Evolutionary conservation across 2,888 invertebrate genomes (phyloP).

Genomic region (Cryptophagus acutangulus): DNA sequence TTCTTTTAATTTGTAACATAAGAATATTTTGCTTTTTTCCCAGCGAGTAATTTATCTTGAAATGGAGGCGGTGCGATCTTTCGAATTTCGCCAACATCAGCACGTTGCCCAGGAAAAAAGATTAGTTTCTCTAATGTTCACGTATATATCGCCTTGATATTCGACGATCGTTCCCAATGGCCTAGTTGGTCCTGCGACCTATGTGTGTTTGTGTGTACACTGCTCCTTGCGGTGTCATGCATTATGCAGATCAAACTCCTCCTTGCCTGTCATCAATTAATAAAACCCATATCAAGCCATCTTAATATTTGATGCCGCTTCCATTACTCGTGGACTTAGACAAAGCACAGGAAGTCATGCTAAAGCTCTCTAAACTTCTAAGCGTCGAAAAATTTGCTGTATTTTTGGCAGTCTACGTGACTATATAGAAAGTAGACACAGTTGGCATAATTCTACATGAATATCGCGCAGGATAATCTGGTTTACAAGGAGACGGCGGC

Average conservation of each 20-base stretch:
- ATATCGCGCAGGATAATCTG: slow-evolving; percentile 43
- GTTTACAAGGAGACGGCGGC: slow-evolving; percentile 39
- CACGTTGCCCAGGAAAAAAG: slow-evolving; percentile 39
- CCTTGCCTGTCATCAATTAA: slow-evolving; percentile 50
- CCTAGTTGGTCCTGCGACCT: slow-evolving; percentile 34
- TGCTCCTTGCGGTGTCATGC: slow-evolving; percentile 31
- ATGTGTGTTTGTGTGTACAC: neutral
- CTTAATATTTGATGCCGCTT: slow-evolving; percentile 48
- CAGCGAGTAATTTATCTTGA: slow-evolving; percentile 47
- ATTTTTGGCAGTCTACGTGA: slow-evolving; percentile 29
- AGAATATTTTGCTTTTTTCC: too few relatives aligned
- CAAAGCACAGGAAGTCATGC: slow-evolving; percentile 16
- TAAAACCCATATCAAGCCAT: slow-evolving; percentile 50
- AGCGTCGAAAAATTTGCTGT: too few relatives aligned
- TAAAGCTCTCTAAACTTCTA: slow-evolving; percentile 26
- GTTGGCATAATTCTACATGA: slow-evolving; percentile 32
- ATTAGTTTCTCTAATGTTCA: slow-evolving; percentile 29
- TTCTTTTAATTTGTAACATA: too few relatives aligned
- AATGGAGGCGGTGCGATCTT: slow-evolving; percentile 36
- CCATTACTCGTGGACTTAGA: slow-evolving; percentile 38
- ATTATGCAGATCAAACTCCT: slow-evolving; percentile 45
- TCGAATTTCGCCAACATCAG: slow-evolving; percentile 40
- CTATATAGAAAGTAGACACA: too few relatives aligned
- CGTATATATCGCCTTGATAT: slow-evolving; percentile 10
- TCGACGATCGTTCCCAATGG: slow-evolving; percentile 31